Conservation (phyloP, 92 coral and sea anemone genomes). For the Pocillopora grandis region DNA sequence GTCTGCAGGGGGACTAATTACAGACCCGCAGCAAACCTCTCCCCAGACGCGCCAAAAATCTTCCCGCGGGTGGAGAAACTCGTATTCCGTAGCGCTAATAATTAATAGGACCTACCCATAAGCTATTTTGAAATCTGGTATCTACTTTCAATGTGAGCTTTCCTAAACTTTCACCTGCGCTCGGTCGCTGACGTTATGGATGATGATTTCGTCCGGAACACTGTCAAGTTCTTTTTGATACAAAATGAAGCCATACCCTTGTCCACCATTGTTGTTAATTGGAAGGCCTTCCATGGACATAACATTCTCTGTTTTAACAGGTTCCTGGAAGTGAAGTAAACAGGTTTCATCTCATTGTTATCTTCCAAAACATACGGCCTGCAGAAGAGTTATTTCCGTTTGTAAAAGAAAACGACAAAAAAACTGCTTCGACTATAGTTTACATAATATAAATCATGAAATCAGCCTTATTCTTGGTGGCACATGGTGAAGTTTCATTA, state of each 20-base stretch:
- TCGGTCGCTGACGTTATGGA: conserved; percentile 75
- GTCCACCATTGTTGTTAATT: conserved; percentile 82
- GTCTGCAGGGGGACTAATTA: no score
- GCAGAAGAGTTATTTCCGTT: no score
- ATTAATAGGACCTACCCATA: neutral
- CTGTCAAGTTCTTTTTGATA: conserved; percentile 65
- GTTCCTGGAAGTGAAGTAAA: conserved; percentile 13
- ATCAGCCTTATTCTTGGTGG: no score
- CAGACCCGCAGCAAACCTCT: no score
- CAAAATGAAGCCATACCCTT: conserved; percentile 84
- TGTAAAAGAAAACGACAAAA: no score
- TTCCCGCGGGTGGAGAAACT: no score
- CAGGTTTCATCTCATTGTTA: no score
- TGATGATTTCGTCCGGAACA: conserved; percentile 56
- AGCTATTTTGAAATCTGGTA: neutral
- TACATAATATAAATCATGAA: no score
- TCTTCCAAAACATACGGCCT: no score
- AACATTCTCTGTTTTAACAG: conserved; percentile 56
- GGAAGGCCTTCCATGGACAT: conserved; percentile 86
- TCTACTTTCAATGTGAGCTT: conserved; percentile 53
- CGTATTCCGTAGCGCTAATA: neutral
- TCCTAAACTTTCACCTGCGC: conserved; percentile 79
- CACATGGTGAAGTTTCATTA: no score
- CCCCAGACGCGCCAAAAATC: no score
- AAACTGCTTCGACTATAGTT: no score